A percentile compares a stretch with the other conserved stretches of the same genome.
phyloP scores from a whole-genome alignment of 2,797 vertebrate genomes.

The Buphagus erythrorhynchus region DNA sequence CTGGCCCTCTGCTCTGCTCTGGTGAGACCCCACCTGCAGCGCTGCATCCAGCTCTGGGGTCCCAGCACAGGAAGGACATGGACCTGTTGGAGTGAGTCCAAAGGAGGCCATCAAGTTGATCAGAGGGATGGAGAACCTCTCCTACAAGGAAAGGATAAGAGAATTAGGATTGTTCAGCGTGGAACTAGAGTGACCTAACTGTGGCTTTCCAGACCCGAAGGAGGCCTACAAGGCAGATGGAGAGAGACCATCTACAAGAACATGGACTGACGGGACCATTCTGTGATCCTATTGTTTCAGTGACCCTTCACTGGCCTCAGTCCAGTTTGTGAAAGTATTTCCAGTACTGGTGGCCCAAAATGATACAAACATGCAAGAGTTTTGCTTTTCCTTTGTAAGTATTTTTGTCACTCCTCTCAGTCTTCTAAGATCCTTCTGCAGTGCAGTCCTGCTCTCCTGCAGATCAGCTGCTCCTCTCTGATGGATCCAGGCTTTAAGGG shows the following conservation, averaged over 20 bases:
- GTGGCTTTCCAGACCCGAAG: background rate
- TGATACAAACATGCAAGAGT: background rate
- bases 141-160: background rate
- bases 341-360: background rate
- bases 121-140: background rate
- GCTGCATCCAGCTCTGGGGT: background rate
- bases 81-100: background rate
- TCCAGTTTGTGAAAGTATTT: background rate
- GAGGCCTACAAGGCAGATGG: too few relatives aligned
- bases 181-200: background rate
- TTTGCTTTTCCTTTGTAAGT: background rate
- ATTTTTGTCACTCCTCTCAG: background rate
- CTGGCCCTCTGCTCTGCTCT: background rate
- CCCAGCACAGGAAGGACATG: background rate
- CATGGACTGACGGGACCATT: background rate
- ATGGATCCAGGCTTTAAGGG: background rate
- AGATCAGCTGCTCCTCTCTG: background rate
- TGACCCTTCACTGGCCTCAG: accelerated
- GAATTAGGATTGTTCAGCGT: background rate
- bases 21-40: background rate
- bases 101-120: background rate
- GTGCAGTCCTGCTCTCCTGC: background rate
- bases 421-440: background rate
- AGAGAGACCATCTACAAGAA: background rate
- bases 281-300: background rate